Conservation (phyloP, 2,113 vertebrate species). For the Eretmochelys imbricata region DNA sequence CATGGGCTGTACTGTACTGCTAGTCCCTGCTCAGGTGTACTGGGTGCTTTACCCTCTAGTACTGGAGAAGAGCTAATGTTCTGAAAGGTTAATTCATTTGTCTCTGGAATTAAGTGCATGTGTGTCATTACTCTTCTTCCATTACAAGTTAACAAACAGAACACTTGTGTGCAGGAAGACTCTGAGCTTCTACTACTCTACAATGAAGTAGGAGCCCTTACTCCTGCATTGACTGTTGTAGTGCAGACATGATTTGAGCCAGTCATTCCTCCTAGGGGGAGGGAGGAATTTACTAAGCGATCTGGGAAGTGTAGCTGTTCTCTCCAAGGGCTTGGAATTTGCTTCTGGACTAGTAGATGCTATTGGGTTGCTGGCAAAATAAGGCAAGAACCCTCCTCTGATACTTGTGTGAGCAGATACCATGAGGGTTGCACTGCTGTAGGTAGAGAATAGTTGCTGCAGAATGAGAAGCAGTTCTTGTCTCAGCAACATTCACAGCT, state of each 20-base stretch:
- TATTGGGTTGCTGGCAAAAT: too few species aligned
- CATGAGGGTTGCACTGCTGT: not conserved
- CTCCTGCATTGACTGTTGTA: not conserved
- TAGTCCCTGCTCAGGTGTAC: not conserved
- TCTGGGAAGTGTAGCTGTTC: not conserved
- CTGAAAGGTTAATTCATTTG: not conserved
- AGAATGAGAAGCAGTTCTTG: not conserved
- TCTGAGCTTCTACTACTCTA: not conserved
- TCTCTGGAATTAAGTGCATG: too few species aligned
- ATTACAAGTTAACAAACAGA: not conserved
- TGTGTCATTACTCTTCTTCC: not conserved
- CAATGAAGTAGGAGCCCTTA: not conserved
- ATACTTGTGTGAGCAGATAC: not conserved
- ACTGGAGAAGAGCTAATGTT: not conserved
- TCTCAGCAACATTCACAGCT: not conserved
- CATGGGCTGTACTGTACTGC: not conserved
- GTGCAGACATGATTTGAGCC: not conserved
- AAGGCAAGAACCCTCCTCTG: not conserved
- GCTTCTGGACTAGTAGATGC: not conserved
- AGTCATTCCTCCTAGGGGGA: not conserved
- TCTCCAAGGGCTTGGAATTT: not conserved
- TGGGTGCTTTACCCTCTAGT: too few species aligned
- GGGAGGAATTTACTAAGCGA: not conserved
- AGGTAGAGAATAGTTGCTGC: not conserved
- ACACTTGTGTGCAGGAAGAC: too few species aligned